phyloP scores from a whole-genome alignment of 2,797 vertebrate species.

The Pteropus rufus region DNA sequence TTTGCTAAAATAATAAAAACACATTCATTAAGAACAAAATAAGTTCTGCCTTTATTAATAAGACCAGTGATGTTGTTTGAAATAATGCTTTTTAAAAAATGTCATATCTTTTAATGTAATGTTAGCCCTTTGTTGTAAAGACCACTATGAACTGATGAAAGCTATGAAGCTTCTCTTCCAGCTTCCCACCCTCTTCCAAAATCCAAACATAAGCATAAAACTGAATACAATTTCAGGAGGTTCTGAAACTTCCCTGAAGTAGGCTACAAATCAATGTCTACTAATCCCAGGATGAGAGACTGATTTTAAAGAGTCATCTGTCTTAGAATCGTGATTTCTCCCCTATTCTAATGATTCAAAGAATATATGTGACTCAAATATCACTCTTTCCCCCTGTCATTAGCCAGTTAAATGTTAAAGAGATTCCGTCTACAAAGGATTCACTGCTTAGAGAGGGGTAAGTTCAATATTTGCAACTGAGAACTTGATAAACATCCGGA shows the following conservation, averaged over 20 bases:
- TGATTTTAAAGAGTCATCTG: not conserved
- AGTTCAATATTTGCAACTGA: not conserved
- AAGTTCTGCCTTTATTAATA: constrained; percentile 59
- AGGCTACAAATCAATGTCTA: not conserved
- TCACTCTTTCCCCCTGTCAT: not conserved
- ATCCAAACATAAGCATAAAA: not conserved
- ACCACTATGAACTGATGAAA: not conserved
- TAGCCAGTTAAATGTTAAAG: not conserved
- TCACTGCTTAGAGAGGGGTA: not conserved
- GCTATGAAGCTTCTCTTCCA: not conserved
- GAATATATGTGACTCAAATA: not conserved
- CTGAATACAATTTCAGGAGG: not conserved
- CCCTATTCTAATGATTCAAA: not conserved
- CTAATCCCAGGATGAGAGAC: not conserved
- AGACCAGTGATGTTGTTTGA: constrained; percentile 35
- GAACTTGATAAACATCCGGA: not conserved
- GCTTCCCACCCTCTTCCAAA: not conserved
- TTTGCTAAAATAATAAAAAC: constrained; percentile 4
- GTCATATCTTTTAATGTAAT: not conserved
- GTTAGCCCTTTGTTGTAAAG: not conserved
- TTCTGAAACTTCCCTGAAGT: not conserved
- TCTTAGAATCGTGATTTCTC: not conserved
- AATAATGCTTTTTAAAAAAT: not conserved
- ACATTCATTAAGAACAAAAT: constrained; percentile 2
- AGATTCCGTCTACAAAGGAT: not conserved